Evolutionary conservation across 2,797 vertebrate species (phyloP), one percentile per base, ranked within the genome.

Genomic region (Melanotaenia nigrans): DNA sequence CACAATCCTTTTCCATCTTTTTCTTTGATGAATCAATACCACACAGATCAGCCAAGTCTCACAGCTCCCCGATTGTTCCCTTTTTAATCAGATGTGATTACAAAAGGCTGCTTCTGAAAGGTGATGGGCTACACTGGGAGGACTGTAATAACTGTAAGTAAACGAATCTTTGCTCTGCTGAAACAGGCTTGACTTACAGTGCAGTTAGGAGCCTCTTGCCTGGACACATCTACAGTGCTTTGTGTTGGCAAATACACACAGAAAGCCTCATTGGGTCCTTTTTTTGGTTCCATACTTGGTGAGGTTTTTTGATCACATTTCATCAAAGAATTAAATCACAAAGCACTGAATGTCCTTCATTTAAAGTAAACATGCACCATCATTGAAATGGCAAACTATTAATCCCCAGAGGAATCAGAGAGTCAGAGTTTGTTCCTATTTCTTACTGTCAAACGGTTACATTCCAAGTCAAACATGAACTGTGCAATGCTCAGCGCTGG

Each of bases 11-110:
- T 84, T 74, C 79, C 75, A 75, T 76, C 71, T 76, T 74, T 47
- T 69, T 81, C 62, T 87, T 85, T 89, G 90, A 93, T 91, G 65
- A 90, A 92, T 93, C 89, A 91, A 93, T 90, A 81, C 85, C 61
- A 71, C 77, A 81, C 73, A 90, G 84, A 93, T 91, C 56, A 81
- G 84, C 83, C 79, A 65, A 82, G 84, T 83, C 89, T 88, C 81
- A 77, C 78, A 89, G 86, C 84, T 84, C 18, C 58, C 68, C 61
- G 59, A 91, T 87, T 89, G 77, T 90, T 81, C 82, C 75, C 63
- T 75, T 90, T 92, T 91, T 89, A 90, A 92, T 93, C 83, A 91
- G 87, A 89, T 76, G 72, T 81, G 80, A 90, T 90, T 85, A 86
- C 75, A 89, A 91, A 89, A 83, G 69, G 59, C 73, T 81, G 61